Conservation (phyloP, 2,888 invertebrate genomes). For the Gryllus longicercus region DNA sequence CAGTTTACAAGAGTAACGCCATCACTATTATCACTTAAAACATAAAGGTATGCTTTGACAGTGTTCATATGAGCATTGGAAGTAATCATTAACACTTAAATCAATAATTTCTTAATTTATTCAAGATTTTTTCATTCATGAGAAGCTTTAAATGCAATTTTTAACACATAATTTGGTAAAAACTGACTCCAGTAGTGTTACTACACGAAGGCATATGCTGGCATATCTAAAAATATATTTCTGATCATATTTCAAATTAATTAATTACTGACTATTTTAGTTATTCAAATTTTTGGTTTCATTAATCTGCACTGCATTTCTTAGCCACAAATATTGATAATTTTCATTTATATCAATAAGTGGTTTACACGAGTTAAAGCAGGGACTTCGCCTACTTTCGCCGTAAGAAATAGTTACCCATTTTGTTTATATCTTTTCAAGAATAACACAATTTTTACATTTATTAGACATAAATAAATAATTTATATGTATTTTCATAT, state of each 20-base stretch:
- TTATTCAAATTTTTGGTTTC: no score
- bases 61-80: background rate
- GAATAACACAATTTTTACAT: background rate
- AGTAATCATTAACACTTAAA: background rate
- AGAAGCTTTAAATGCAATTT: background rate
- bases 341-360: slow-evolving; percentile 12
- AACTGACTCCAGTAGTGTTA: background rate
- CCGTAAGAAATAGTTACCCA: slow-evolving; percentile 32
- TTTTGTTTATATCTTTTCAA: background rate
- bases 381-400: slow-evolving; percentile 29
- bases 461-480: background rate
- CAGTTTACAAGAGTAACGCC: background rate
- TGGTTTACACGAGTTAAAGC: slow-evolving; percentile 27
- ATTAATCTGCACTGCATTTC: background rate
- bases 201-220: background rate
- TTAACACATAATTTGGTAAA: background rate
- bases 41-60: background rate
- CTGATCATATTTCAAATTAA: no score
- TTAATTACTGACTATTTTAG: no score
- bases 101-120: background rate
- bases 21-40: background rate
- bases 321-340: background rate
- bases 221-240: no score
- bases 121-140: background rate
- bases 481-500: background rate